A percentile compares a stretch with the other conserved stretches of the same genome.
phyloP scores from a whole-genome alignment of 2,113 vertebrate genomes.

The Cervus canadensis region DNA sequence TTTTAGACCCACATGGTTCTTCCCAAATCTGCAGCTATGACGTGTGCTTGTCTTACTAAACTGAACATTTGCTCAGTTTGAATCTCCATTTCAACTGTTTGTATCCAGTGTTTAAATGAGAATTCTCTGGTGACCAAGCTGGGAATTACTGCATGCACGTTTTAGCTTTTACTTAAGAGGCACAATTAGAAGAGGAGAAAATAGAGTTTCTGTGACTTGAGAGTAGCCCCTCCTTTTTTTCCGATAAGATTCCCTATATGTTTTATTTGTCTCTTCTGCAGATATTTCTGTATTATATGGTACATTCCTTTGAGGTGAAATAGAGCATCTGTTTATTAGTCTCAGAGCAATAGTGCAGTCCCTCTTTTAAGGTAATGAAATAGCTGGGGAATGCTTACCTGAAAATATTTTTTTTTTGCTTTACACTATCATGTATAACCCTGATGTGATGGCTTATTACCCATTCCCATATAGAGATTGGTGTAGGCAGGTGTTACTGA shows the following conservation, averaged over 20 bases:
- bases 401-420: not conserved
- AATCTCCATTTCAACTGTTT: not conserved
- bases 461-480: not conserved
- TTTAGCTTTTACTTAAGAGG: not conserved
- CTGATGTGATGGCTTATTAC: slow-evolving; percentile 13
- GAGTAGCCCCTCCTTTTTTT: not conserved
- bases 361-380: not conserved
- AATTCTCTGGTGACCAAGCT: not conserved
- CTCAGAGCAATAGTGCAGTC: not conserved
- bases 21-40: not conserved
- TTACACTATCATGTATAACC: not conserved
- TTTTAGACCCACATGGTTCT: not conserved
- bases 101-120: not conserved
- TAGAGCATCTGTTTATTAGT: not conserved
- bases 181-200: slow-evolving; percentile 17
- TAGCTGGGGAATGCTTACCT: slow-evolving; percentile 21
- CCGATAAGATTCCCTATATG: not conserved
- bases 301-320: not conserved
- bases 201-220: not conserved
- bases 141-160: not conserved
- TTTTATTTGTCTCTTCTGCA: not conserved
- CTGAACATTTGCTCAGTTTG: slow-evolving; percentile 6
- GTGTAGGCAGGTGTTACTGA: not conserved
- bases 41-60: not conserved
- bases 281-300: not conserved